A percentile compares a stretch with the other conserved stretches of the same genome.
Conservation (phyloP, 2,888 invertebrate genomes). For the Peribatodes rhomboidaria region DNA sequence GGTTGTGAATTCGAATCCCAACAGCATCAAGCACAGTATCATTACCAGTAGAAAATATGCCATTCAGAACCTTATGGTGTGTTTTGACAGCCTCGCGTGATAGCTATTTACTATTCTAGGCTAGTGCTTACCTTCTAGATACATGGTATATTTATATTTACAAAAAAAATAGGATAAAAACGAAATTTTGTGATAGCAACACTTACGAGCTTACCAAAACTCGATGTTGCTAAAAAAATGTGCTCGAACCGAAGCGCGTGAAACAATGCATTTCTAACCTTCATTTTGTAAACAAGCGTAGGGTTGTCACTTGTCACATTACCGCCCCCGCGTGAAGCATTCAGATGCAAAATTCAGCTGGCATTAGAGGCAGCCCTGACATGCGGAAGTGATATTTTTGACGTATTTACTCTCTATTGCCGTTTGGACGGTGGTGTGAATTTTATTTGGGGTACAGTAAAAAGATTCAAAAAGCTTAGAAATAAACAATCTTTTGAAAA, state of each 20-base stretch:
- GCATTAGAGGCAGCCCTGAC: constrained; percentile 77
- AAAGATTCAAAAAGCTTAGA: constrained; percentile 24
- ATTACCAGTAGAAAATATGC: too few relatives aligned
- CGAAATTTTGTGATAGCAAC: too few relatives aligned
- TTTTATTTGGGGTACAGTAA: constrained; percentile 36
- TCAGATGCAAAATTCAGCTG: constrained; percentile 82
- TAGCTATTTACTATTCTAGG: too few relatives aligned
- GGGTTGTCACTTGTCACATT: constrained; percentile 85
- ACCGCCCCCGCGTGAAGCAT: constrained; percentile 69
- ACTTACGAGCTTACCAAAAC: background rate
- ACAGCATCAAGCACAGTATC: too few relatives aligned
- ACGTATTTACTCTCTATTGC: constrained; percentile 60
- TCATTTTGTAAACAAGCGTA: constrained; percentile 55
- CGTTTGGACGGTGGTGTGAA: constrained; percentile 40
- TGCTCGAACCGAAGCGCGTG: background rate
- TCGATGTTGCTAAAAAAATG: background rate
- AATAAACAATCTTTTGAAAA: constrained; percentile 18
- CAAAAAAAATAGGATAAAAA: too few relatives aligned
- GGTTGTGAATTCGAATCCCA: too few relatives aligned
- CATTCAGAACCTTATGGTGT: too few relatives aligned
- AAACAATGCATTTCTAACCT: constrained; percentile 36
- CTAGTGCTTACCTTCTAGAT: too few relatives aligned
- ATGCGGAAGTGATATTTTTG: constrained; percentile 81
- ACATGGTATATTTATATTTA: too few relatives aligned
- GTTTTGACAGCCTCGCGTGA: too few relatives aligned